These are phyloP conservation scores for Drosophila anomelani DNA, from an alignment of 2,888 invertebrate species.

Conservation along the genomic window DNA sequence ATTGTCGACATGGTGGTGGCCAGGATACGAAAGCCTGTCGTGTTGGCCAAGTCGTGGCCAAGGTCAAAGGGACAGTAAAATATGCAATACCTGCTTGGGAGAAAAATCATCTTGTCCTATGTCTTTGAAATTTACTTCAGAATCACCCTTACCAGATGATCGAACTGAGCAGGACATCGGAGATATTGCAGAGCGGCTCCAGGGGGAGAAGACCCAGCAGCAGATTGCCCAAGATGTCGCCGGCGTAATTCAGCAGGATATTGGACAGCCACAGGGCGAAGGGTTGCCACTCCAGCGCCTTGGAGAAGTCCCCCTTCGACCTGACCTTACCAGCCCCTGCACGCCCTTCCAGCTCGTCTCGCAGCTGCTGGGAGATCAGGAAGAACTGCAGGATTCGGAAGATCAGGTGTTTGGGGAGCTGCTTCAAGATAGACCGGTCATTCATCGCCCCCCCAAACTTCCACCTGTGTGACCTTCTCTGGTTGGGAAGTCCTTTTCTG, in stretches of 20 bases:
- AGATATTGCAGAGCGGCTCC: constrained; percentile 57
- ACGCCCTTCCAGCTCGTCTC: constrained; percentile 53
- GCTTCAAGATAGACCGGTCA: constrained; percentile 46
- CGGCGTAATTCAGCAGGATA: constrained; percentile 58
- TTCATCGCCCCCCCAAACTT: constrained; percentile 40
- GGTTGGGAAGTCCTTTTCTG: constrained; percentile 1
- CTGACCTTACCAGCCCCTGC: constrained; percentile 3
- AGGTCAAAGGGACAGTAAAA: constrained; percentile 66
- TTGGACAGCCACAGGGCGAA: constrained; percentile 63
- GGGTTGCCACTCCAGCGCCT: constrained; percentile 49
- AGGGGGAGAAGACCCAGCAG: constrained; percentile 61
- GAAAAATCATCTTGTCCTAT: background rate
- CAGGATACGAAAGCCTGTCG: constrained; percentile 51
- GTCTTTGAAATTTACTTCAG: background rate
- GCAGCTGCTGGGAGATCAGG: constrained; percentile 59
- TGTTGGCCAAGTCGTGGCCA: constrained; percentile 34
- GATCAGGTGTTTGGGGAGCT: constrained; percentile 57
- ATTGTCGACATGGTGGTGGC: constrained; percentile 52
- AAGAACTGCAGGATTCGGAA: constrained; percentile 65
- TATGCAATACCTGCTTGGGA: constrained; percentile 52
- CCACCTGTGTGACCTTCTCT: background rate
- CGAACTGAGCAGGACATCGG: constrained; percentile 56
- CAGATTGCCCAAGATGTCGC: constrained; percentile 64
- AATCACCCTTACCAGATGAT: constrained; percentile 45
- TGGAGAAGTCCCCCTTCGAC: constrained; percentile 1